Conservation (phyloP, 2,888 invertebrate genomes). For the Sarcophaga rosellei region DNA sequence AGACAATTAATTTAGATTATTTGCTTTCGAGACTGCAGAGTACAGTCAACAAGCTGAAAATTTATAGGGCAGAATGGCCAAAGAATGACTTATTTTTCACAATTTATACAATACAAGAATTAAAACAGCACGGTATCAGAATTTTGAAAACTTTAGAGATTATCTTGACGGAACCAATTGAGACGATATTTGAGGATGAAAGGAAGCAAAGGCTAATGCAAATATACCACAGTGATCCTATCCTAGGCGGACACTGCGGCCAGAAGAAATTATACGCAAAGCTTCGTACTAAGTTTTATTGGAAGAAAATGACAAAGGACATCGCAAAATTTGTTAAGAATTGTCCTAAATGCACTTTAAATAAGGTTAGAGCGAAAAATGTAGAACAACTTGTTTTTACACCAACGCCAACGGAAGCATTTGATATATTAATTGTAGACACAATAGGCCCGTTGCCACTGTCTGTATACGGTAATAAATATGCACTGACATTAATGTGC, state of each 20-base stretch:
- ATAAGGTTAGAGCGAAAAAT: conserved; percentile 47
- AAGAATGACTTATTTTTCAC: conserved; percentile 19
- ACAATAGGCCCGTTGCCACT: conserved; percentile 65
- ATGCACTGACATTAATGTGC: too few species aligned
- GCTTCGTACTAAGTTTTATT: conserved; percentile 47
- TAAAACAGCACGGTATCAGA: conserved; percentile 2
- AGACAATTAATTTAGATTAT: too few species aligned
- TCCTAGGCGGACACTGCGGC: conserved; percentile 29
- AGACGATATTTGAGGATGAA: conserved; percentile 14
- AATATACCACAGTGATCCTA: conserved; percentile 44
- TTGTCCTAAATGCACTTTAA: conserved; percentile 51
- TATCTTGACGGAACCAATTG: conserved; percentile 8
- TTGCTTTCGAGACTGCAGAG: too few species aligned
- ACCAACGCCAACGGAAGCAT: conserved; percentile 48
- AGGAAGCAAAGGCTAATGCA: conserved; percentile 25
- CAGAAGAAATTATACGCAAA: conserved; percentile 25
- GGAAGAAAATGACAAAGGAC: conserved; percentile 57
- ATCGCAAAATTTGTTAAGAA: conserved; percentile 48
- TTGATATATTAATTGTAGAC: conserved; percentile 60
- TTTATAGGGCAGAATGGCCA: conserved; percentile 27
- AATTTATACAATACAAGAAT: conserved; percentile 1
- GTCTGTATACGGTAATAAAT: conserved; percentile 4
- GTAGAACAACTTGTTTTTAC: conserved; percentile 53
- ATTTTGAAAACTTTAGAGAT: conserved; percentile 23
- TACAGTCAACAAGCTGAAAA: not conserved